Evolutionary conservation across 2,797 vertebrate genomes (phyloP), one percentile per base, ranked within the genome.

Genomic region (Notoglanidium macrostoma): DNA sequence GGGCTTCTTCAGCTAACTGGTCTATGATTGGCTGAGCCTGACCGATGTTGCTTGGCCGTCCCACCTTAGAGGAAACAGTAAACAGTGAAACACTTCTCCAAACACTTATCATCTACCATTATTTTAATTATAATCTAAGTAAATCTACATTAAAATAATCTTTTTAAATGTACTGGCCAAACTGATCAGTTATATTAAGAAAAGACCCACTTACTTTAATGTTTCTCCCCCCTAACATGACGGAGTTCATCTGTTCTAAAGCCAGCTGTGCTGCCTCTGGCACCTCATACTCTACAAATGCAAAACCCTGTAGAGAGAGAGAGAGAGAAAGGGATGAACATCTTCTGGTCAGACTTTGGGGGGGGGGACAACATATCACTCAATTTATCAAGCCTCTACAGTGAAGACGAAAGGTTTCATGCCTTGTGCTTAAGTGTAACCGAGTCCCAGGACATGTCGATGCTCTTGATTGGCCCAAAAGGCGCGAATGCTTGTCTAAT

Each of bases 181-280:
- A 12, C 19, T 70, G 54, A 46, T 29, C 19, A 12, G 10, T 59
- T 23, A 35, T 7, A 68, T 51, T 21, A 35, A 80, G 21, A 40
- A 57, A 35, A 21, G 1, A 85, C 0, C 0, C 2, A 29, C 93
- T 92, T 90, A 98, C 97, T 96, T 98, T 98, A 89, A 98, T 98
- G 92, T 98, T 98, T 87, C 97, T 95, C 49, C 98, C 98, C 0
- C 98, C 98, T 5, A 98, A 92, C 95, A 98, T 96, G 80, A 98
- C 97, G 0, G 97, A 98, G 88, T 98, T 98, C 98, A 98, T 98
- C 95, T 98, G 97, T 76, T 98, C 98, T 92, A 98, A 92, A 44
- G 98, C 97, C 70, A 98, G 94, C 92, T 98, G 98, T 0, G 98
- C 98, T 0, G 97, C 98, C 89, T 98, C 97, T 0, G 98, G 97